Evolutionary conservation across 2,797 vertebrate genomes (phyloP), one percentile per base, ranked within the genome.

Genomic region (Acomys russatus): DNA sequence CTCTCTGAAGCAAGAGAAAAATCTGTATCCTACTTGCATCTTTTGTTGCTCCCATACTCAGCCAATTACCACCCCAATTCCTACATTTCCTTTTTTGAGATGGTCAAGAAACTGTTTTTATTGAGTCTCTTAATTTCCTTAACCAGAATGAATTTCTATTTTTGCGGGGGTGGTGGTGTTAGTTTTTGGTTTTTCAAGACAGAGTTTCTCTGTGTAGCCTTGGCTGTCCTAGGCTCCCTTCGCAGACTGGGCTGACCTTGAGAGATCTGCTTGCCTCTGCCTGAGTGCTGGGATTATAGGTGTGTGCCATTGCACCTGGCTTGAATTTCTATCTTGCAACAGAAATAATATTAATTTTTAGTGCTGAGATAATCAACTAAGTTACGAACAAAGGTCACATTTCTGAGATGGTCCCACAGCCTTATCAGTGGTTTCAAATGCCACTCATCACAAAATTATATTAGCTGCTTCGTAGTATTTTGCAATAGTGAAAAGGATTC

Each of bases 271-370:
- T 44, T 44, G 44, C 44, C 44, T 44, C 44, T 44, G 44, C 44
- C 44, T 44, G 44, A 44, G 44, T 44, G 44, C 44, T 44, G 44
- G 44, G 44, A 44, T 44, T 44, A 44, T 44, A 44, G 44, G 44
- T 44, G 44, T 44, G 44, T 44, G 44, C 44, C 44, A 44, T 44
- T 44, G 44, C 44, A 44, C 44, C 44, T 44, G 44, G 44, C 44
- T 4, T 95, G 33, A 79, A n/a, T 91, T 51, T 66, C 63, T 85
- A 66, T 94, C 82, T 93, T 93, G 23, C 28, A 92, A 84, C 15
- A 94, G 9, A 90, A 93, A 96, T 94, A 80, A 86, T 79, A 95
- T 89, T 95, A 71, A 71, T 74, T 7, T 66, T 94, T 85, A 92
- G 20, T 61, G 44, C 61, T 93, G 76, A 94, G 30, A 61, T 15